Base-by-base conservation (phyloP, 2,113 vertebrate species). In the Melospiza melodia region DNA sequence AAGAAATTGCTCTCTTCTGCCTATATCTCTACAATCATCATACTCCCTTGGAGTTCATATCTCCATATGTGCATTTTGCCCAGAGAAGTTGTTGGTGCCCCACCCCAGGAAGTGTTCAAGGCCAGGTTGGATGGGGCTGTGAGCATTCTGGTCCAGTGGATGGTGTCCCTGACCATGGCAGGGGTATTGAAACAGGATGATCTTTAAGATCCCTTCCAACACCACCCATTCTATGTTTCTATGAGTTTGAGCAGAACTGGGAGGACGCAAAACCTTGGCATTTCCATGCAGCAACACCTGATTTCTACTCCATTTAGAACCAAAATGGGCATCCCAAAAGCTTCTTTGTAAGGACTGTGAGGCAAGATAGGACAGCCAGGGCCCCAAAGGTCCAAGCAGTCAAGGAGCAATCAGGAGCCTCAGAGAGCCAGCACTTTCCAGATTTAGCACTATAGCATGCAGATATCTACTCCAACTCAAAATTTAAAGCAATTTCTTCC, bases 381-480 rank as follows among this genome's bases (percentile, higher is more conserved):
- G 16, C 6, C 12, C 44, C n/a, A 9, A 18, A 82, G 57, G 10
- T 15, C 37, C 33, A 51, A 55, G 31, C 7, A 49, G 16, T 7
- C 7, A 54, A 71, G 55, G 28, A 49, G 12, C 6, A 75, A 15
- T 23, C 51, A 31, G 0, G 0, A 82, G 21, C 11, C 62, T 51
- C 31, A 63, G 46, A 87, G 62, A 54, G 20, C 5, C 46, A 69
- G 16, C 16, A 9, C 14, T 58, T 82, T 12, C 9, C 65, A 69
- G 10, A 46, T 48, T 69, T n/a, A 10, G 6, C 27, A 48, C 27
- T 2, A 0, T 5, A 58, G 9, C 2, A 3, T 14, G 14, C 11
- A 62, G 6, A 27, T 28, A 5, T 39, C 37, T 58, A 52, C 2
- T 48, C 8, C 19, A 62, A 52, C 2, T 48, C 8, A 16, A 62